phyloP scores from a whole-genome alignment of 2,113 vertebrate species.

The Ovis aries region ARS-UI_Ramb_v3.0 NC_056058.1:73350501-73351000 shows the following conservation, averaged over 20 bases:
- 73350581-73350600: not conserved
- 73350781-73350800: not conserved
- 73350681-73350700: not conserved
- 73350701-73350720: not conserved
- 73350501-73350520: not conserved
- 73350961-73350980: not conserved
- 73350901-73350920: not conserved
- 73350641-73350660: not conserved
- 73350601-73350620: not conserved
- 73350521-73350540: not conserved
- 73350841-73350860: not conserved
- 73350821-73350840: not conserved
- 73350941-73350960: not conserved
- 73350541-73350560: not conserved
- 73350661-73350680: not conserved
- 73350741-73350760: not conserved
- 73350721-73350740: not conserved
- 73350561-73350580: not conserved
- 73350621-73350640: not conserved
- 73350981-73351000: not conserved
- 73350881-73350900: not conserved
- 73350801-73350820: not conserved
- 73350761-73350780: not conserved
- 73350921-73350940: not conserved
- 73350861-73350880: not conserved